These are phyloP conservation scores for Cuniculus paca DNA, from an alignment of 2,797 vertebrate genomes.

Conservation along the genomic window DNA sequence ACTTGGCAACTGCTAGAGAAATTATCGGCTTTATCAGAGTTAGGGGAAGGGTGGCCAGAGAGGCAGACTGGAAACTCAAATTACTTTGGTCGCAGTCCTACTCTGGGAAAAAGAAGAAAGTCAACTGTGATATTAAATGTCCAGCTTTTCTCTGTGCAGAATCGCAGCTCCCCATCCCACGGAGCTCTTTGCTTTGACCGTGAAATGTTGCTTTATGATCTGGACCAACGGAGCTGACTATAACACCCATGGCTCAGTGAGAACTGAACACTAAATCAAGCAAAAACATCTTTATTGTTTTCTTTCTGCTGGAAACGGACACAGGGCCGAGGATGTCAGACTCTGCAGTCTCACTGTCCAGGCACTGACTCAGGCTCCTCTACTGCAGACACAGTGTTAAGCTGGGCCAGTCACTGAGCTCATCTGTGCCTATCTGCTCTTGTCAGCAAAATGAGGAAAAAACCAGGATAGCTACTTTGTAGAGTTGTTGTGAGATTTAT, in stretches of 20 bases:
- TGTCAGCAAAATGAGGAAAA: slow-evolving; percentile 46
- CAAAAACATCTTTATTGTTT: background rate
- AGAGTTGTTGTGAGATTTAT: background rate
- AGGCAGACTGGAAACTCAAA: too few relatives aligned
- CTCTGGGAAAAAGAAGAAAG: too few relatives aligned
- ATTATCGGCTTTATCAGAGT: too few relatives aligned
- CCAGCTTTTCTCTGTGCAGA: too few relatives aligned
- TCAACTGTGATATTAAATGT: too few relatives aligned
- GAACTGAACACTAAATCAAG: background rate
- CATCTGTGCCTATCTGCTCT: background rate
- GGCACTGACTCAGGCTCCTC: background rate
- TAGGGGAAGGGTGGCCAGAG: too few relatives aligned
- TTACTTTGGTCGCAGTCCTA: too few relatives aligned
- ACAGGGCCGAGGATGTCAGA: background rate
- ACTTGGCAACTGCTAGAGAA: too few relatives aligned
- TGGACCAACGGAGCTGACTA: background rate
- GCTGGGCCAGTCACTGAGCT: background rate
- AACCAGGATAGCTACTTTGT: background rate
- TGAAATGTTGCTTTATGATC: too few relatives aligned
- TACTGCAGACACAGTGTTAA: background rate
- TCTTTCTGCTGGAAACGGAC: background rate
- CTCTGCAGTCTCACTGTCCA: background rate
- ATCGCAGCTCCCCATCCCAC: too few relatives aligned
- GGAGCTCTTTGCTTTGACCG: too few relatives aligned
- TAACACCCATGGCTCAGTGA: background rate